phyloP scores from a whole-genome alignment of 2,113 vertebrate species.

The Prionailurus bengalensis region DNA sequence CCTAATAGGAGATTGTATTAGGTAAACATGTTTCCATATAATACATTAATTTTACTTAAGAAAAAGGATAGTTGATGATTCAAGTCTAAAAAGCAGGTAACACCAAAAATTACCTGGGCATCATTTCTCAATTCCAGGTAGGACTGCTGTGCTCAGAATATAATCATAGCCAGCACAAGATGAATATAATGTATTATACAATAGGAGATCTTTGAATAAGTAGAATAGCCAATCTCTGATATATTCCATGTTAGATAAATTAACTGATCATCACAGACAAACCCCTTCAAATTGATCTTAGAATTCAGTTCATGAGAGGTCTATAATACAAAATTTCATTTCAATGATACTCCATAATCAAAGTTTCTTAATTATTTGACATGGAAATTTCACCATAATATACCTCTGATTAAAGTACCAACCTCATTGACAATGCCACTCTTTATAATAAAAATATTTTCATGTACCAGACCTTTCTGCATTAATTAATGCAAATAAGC shows the following conservation, averaged over 20 bases:
- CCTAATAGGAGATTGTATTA: background rate
- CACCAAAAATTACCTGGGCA: background rate
- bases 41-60: background rate
- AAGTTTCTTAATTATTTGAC: constrained; percentile 14
- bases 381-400: background rate
- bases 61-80: background rate
- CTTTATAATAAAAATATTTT: constrained; percentile 47
- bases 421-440: background rate
- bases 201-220: background rate
- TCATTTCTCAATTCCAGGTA: background rate
- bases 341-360: background rate
- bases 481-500: constrained; percentile 57
- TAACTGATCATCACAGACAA: background rate
- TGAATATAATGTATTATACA: background rate
- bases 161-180: background rate
- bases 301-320: background rate
- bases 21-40: background rate
- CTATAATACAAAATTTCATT: background rate
- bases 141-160: background rate
- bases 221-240: background rate
- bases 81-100: background rate
- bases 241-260: background rate
- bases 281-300: background rate
- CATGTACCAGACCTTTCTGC: background rate
- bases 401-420: background rate